Percentiles rank a stretch among this genome's conserved stretches.
Conservation (phyloP, 1,140 invertebrate genomes). For the Antheraea pernyi region DNA sequence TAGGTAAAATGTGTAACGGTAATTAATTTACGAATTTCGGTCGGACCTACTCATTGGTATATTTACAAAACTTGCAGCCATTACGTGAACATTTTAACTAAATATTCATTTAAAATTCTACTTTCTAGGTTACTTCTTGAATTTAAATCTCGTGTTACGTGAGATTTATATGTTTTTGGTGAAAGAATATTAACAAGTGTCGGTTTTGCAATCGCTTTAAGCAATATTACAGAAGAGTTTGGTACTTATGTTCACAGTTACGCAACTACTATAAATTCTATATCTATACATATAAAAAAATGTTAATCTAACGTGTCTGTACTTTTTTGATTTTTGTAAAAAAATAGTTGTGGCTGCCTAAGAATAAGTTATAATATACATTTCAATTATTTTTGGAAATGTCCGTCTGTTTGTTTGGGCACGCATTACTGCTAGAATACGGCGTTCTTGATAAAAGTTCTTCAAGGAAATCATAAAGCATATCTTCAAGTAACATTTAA, state of each 20-base stretch:
- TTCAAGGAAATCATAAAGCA: too few species aligned
- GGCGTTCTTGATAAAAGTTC: too few species aligned
- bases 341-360: too few species aligned
- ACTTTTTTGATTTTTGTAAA: too few species aligned
- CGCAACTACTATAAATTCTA: background rate
- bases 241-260: background rate
- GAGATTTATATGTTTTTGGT: conserved; percentile 29
- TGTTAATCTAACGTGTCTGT: too few species aligned
- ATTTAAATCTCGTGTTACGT: conserved; percentile 51
- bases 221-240: background rate
- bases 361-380: too few species aligned
- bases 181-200: conserved; percentile 15
- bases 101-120: conserved; percentile 26
- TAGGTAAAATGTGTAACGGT: background rate
- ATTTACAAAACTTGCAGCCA: conserved; percentile 14
- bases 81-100: conserved; percentile 33
- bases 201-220: conserved; percentile 5
- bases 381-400: too few species aligned
- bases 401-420: too few species aligned
- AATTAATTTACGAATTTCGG: conserved; percentile 5
- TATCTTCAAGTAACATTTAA: too few species aligned
- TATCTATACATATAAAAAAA: too few species aligned
- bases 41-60: background rate
- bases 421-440: too few species aligned
- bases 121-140: conserved; percentile 51